phyloP scores from a whole-genome alignment of 2,113 vertebrate genomes.

The Hemicordylus capensis region DNA sequence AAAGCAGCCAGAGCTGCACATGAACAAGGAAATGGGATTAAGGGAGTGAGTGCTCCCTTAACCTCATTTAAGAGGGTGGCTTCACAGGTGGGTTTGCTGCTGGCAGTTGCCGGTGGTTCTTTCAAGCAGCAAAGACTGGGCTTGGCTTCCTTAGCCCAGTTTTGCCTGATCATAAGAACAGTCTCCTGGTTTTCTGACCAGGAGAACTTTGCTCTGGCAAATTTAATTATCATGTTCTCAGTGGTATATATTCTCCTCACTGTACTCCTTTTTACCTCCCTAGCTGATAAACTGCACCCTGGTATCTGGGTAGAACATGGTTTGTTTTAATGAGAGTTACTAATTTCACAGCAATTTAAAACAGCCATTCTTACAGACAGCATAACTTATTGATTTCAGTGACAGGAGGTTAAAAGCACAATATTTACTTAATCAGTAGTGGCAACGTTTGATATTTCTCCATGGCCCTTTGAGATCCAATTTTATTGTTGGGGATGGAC shows the following conservation, averaged over 20 bases:
- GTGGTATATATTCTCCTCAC: neutral
- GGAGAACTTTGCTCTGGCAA: no score
- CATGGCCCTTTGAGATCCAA: neutral
- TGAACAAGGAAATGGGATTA: no score
- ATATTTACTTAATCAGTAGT: neutral
- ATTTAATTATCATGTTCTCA: neutral
- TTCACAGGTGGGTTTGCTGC: no score
- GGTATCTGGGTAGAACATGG: neutral
- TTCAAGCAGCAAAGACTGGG: no score
- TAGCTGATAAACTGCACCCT: neutral
- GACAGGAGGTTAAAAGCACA: neutral
- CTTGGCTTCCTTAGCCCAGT: no score
- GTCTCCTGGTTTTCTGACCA: no score
- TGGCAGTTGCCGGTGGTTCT: no score
- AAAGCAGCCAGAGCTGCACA: no score
- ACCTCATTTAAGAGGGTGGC: no score
- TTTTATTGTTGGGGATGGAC: neutral
- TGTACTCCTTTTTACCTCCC: neutral
- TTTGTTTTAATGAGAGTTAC: neutral
- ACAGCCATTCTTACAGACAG: neutral
- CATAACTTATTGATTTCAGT: neutral
- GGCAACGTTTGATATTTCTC: neutral
- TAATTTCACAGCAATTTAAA: neutral
- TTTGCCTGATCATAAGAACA: no score
- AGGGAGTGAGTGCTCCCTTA: no score